These are phyloP conservation scores for Gallinago nigripennis DNA, from an alignment of 2,797 vertebrate species.

Conservation along the genomic window DNA sequence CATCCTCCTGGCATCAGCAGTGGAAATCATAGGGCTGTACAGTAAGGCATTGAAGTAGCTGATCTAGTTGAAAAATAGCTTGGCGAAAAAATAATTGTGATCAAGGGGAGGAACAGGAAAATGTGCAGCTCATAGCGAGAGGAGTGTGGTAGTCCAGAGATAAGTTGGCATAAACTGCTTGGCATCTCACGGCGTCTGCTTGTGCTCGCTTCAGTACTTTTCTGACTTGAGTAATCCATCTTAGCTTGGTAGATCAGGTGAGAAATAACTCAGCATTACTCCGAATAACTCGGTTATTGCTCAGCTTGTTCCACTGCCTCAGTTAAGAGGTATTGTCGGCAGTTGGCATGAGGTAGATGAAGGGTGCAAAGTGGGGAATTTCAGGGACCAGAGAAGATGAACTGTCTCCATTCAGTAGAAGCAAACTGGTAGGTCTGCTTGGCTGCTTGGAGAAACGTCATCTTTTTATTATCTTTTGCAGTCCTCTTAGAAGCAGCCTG, in stretches of 20 bases:
- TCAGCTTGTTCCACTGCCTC: background rate
- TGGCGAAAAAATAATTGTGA: background rate
- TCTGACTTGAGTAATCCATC: conserved; percentile 9
- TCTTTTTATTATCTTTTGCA: background rate
- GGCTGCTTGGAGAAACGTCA: background rate
- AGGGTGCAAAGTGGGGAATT: background rate
- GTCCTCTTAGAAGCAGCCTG: background rate
- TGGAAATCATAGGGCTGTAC: background rate
- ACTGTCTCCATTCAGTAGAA: background rate
- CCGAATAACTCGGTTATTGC: background rate
- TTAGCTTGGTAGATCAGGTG: background rate
- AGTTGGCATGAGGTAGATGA: background rate
- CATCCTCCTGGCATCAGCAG: background rate
- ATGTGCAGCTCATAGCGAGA: background rate
- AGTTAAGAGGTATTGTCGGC: rapidly evolving
- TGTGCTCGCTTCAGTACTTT: background rate
- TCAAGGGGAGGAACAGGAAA: background rate
- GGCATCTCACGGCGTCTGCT: background rate
- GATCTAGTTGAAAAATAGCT: background rate
- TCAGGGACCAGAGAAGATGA: background rate
- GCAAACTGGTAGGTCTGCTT: background rate
- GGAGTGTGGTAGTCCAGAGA: background rate
- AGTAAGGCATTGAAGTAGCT: background rate
- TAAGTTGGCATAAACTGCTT: background rate
- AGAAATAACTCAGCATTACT: conserved; percentile 26